Base-by-base conservation (phyloP, 2,113 vertebrate genomes). In the Campylorhamphus procurvoides region DNA sequence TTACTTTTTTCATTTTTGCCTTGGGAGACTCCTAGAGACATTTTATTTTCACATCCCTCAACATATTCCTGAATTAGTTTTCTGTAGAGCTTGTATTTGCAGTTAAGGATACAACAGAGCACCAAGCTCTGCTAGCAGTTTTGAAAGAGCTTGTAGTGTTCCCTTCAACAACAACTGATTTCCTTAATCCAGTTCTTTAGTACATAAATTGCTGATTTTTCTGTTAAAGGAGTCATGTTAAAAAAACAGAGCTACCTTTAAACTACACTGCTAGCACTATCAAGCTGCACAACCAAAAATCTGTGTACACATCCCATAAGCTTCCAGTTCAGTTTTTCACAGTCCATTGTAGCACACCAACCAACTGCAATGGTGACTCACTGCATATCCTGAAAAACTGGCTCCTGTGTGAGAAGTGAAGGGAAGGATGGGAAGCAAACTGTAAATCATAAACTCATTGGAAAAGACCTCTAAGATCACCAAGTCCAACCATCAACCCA, bases 401-500 rank as follows among this genome's bases (percentile, higher is more conserved):
- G 18, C 10, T 82, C 53, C 18, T 50, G 58, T 4, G 31, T 14
- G 11, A n/a, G 37, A 62, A 42, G 14, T 1, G 39, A 16, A 25
- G 27, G 27, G 47, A 12, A 77, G 59, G 73, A 28, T 35, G 81
- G 24, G 33, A 72, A 56, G 71, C 25, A 59, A 78, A 20, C 4
- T 9, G 16, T 19, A 29, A 24, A 52, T 29, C 52, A 46, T 0
- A n/a, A 53, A 44, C n/a, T 39, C 0, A 0, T 17, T 60, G 52
- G 52, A 20, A 74, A 59, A 53, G 10, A 46, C 12, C 33, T 67
- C 52, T 10, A 24, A n/a, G 7, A 40, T 19, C 40, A 42, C 33
- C 9, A 28, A 31, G 29, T 4, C 16, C 23, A 60, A 4, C 20
- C 23, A 42, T 15, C 40, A 68, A 13, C 40, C 25, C n/a, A 83